A percentile compares a stretch with the other conserved stretches of the same genome.
phyloP scores from a whole-genome alignment of 1,140 invertebrate species.

The Heliothis virescens region DNA sequence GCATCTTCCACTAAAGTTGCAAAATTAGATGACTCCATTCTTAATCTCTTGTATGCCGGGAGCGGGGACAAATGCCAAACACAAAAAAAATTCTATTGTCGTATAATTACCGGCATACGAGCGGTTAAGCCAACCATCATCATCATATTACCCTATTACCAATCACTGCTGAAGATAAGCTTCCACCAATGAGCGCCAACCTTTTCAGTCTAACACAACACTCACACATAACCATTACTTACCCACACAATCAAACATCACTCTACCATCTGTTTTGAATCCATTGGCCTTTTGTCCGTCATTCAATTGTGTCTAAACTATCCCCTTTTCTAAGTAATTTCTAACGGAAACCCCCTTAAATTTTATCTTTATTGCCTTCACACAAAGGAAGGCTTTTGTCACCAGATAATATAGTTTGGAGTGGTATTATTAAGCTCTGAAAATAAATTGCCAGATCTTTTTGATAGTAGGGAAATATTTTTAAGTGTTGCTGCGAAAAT shows the following conservation, averaged over 20 bases:
- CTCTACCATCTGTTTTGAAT: conserved; percentile 23
- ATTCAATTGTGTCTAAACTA: conserved; percentile 37
- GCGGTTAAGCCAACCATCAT: no score
- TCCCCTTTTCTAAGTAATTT: conserved; percentile 37
- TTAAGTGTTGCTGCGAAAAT: not conserved
- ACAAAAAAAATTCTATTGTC: no score
- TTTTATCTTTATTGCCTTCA: conserved; percentile 47
- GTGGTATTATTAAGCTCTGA: conserved; percentile 29
- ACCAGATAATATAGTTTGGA: conserved; percentile 26
- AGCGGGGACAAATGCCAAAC: no score
- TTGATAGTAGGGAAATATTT: conserved; percentile 24
- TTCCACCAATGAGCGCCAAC: no score
- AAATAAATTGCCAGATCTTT: conserved; percentile 44
- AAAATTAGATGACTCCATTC: no score
- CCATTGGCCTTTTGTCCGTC: conserved; percentile 34
- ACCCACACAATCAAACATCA: conserved; percentile 19
- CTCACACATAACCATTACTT: not conserved
- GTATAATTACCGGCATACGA: no score
- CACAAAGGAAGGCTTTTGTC: conserved; percentile 40
- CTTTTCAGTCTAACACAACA: no score
- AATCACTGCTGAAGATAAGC: no score
- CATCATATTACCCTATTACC: no score
- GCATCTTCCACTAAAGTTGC: no score
- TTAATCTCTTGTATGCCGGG: no score
- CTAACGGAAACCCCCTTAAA: conserved; percentile 43